Conservation (phyloP, 2,113 vertebrate species). For the Albula goreensis region DNA sequence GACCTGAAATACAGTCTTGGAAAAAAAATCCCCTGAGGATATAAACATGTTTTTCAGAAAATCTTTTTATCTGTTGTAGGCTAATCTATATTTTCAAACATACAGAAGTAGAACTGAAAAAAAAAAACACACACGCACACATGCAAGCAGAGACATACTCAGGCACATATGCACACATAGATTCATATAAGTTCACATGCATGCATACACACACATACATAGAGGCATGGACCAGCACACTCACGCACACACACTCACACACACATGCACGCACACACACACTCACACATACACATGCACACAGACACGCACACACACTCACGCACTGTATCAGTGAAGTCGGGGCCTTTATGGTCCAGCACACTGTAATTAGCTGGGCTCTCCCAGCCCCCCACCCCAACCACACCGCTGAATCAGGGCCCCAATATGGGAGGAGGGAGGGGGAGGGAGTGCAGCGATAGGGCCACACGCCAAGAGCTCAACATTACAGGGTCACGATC, state of each 20-base stretch:
- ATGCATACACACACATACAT: neutral
- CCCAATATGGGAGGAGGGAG: neutral
- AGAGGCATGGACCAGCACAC: neutral
- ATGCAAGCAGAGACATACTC: constrained; percentile 18
- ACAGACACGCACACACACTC: constrained; percentile 1
- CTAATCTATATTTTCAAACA: neutral
- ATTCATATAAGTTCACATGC: too few species aligned
- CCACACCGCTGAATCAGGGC: neutral
- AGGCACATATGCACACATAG: neutral
- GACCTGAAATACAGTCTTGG: neutral
- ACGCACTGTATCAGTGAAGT: neutral
- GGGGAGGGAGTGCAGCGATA: too few species aligned
- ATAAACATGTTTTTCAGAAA: neutral
- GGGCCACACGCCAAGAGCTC: neutral
- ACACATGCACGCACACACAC: constrained; percentile 18
- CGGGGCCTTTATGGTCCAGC: neutral
- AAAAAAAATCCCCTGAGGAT: neutral
- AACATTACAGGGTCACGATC: neutral
- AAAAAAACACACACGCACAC: neutral
- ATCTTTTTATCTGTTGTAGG: neutral
- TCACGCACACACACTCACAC: constrained; percentile 16
- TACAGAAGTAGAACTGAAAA: neutral
- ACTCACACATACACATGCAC: neutral
- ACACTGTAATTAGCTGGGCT: neutral
- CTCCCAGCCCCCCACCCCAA: neutral